phyloP scores from a whole-genome alignment of 2,888 invertebrate species.

The Acanthosepion esculentum region DNA sequence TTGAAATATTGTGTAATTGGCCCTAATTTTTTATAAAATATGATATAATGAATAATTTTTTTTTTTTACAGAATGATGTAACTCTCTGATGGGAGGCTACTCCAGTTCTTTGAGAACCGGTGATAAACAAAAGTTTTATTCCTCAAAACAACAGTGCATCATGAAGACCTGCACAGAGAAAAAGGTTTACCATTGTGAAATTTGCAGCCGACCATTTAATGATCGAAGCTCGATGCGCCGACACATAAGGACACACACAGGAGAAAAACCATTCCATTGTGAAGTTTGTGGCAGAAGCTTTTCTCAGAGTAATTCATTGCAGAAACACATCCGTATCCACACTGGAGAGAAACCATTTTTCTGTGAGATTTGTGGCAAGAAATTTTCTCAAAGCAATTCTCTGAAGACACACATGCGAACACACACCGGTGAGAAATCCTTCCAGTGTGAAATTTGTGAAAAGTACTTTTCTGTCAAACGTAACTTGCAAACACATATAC shows the following conservation, averaged over 20 bases:
- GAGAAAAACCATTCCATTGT: constrained; percentile 40
- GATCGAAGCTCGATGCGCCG: background rate
- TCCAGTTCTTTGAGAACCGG: background rate
- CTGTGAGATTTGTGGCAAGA: constrained; percentile 35
- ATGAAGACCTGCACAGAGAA: background rate
- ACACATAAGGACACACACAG: background rate
- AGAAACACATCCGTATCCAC: background rate
- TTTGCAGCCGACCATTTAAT: background rate
- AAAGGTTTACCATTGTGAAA: background rate
- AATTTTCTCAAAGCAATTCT: background rate
- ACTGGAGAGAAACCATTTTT: constrained; percentile 39
- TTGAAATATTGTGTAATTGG: too few species aligned
- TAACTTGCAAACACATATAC: background rate
- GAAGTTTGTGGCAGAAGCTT: background rate
- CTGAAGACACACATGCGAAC: background rate
- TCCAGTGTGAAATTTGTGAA: constrained; percentile 38
- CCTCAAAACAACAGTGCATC: background rate
- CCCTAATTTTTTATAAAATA: too few species aligned
- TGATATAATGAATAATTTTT: background rate
- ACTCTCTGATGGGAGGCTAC: background rate
- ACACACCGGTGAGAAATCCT: background rate
- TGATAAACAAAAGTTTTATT: background rate
- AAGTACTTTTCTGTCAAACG: background rate
- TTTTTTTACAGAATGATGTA: background rate
- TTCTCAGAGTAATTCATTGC: background rate